A percentile compares a stretch with the other conserved stretches of the same genome.
Conservation (phyloP, 2,113 vertebrate genomes). For the Hucho hucho region DNA sequence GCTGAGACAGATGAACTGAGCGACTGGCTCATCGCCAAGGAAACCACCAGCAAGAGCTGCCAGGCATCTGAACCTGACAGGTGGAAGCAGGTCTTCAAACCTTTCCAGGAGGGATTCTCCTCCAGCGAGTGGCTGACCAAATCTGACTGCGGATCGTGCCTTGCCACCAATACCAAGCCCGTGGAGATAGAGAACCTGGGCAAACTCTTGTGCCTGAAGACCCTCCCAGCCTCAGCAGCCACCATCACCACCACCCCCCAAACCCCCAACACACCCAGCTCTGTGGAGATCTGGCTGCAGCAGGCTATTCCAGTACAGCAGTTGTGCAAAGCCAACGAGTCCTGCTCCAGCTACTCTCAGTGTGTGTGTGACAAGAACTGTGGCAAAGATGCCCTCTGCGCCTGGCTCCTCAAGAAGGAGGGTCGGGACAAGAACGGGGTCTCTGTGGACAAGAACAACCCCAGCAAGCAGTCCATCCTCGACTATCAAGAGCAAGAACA, state of each 20-base stretch:
- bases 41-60: constrained; percentile 4
- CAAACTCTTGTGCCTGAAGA: constrained; percentile 87
- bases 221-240: not conserved
- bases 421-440: constrained; percentile 91
- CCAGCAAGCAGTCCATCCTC: constrained; percentile 26
- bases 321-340: constrained; percentile 88
- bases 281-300: constrained; percentile 79
- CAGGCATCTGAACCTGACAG: constrained; percentile 31
- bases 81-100: constrained; percentile 73
- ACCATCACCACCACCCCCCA: constrained; percentile 44
- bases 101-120: constrained; percentile 79
- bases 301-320: constrained; percentile 75
- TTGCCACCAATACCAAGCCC: constrained; percentile 45
- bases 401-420: constrained; percentile 87
- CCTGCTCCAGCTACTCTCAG: constrained; percentile 80
- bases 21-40: constrained; percentile 79
- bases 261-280: not conserved
- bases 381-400: constrained; percentile 81
- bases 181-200: constrained; percentile 97
- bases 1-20: constrained; percentile 63
- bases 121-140: constrained; percentile 83
- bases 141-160: constrained; percentile 79
- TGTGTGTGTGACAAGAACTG: constrained; percentile 93
- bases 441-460: constrained; percentile 46
- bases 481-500: constrained; percentile 62